phyloP scores from a whole-genome alignment of 2,113 vertebrate species.

The Clarias batrachus region DNA sequence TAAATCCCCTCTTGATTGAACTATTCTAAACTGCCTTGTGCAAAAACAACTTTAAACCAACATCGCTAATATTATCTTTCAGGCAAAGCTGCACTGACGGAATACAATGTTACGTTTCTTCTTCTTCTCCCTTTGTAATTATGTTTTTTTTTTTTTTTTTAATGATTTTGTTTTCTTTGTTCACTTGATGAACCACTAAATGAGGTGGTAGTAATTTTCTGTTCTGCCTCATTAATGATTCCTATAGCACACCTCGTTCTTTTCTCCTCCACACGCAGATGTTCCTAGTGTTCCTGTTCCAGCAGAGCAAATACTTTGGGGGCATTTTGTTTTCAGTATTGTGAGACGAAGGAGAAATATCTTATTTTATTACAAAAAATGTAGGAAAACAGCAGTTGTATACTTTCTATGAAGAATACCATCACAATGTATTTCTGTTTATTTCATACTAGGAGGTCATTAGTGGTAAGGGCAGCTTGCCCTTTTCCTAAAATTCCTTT shows the following conservation, averaged over 20 bases:
- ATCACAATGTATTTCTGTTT: background rate
- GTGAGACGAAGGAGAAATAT: background rate
- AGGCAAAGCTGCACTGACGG: background rate
- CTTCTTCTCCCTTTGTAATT: background rate
- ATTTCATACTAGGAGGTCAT: background rate
- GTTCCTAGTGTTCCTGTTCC: background rate
- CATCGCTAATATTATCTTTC: background rate
- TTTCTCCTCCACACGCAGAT: background rate
- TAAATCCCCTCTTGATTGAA: background rate
- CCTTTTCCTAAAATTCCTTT: background rate
- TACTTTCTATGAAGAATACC: background rate
- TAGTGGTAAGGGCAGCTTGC: background rate
- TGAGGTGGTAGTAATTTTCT: background rate
- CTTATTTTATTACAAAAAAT: background rate
- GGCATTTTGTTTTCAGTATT: background rate
- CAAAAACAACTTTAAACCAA: background rate
- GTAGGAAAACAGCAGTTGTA: background rate
- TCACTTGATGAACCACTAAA: background rate
- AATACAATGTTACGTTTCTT: background rate
- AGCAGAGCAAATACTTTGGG: background rate
- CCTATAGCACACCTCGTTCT: background rate
- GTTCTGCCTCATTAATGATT: background rate
- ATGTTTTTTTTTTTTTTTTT: background rate
- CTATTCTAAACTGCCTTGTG: background rate
- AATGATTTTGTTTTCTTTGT: background rate